phyloP scores from a whole-genome alignment of 2,113 vertebrate species.

The Mobula hypostoma region DNA sequence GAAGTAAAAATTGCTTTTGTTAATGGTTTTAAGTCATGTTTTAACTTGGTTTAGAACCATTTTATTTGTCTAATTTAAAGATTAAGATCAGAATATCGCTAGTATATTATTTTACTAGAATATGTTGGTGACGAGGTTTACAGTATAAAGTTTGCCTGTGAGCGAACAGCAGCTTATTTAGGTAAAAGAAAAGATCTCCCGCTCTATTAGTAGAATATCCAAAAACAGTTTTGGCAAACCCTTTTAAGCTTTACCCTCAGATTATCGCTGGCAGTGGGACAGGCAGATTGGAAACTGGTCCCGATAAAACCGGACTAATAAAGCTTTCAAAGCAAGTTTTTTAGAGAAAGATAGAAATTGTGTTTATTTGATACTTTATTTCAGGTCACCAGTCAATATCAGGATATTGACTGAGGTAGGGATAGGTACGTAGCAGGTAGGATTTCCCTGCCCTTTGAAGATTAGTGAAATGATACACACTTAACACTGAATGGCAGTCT shows the following conservation, averaged over 20 bases:
- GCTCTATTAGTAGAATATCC: neutral
- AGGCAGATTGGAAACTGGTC: neutral
- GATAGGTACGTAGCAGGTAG: neutral
- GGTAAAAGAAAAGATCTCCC: neutral
- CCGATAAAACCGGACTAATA: neutral
- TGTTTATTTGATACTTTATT: neutral
- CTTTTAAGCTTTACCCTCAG: neutral
- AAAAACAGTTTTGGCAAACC: neutral
- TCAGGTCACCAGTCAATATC: neutral
- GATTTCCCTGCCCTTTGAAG: neutral
- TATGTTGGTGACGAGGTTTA: neutral
- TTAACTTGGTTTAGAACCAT: no score
- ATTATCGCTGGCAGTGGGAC: neutral
- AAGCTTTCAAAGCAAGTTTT: neutral
- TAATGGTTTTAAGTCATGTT: neutral
- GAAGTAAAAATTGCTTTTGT: slow-evolving; percentile 44
- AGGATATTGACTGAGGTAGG: neutral
- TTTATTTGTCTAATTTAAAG: neutral
- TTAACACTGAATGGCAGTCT: neutral
- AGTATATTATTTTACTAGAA: no score
- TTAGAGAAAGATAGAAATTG: neutral
- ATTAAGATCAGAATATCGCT: no score
- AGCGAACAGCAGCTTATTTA: neutral
- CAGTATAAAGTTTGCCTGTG: neutral
- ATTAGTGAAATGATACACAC: neutral